These are phyloP conservation scores for Chascanopsetta lugubris DNA, from an alignment of 2,113 vertebrate species.

Conservation along the genomic window DNA sequence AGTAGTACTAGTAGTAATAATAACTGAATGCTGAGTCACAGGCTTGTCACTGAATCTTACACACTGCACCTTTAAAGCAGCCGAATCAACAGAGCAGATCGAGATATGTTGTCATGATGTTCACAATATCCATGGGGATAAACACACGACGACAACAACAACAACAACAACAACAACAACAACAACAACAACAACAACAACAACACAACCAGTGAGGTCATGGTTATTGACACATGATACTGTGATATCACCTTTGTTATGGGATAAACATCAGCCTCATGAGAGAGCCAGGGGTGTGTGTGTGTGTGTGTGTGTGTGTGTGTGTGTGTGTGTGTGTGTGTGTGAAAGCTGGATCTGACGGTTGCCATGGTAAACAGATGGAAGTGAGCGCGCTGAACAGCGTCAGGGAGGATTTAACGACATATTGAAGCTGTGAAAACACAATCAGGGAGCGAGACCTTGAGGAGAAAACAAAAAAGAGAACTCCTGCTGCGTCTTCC, in stretches of 20 bases:
- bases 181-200: accelerated
- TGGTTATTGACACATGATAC: slow-evolving; percentile 19
- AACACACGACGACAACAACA: background rate
- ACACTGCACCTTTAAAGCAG: too few species aligned
- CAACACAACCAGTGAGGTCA: background rate
- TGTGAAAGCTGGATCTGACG: background rate
- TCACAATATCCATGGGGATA: too few species aligned
- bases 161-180: background rate
- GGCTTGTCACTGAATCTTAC: too few species aligned
- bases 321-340: background rate
- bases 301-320: background rate
- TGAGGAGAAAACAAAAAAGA: slow-evolving; percentile 2
- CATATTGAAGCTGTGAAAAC: slow-evolving; percentile 26
- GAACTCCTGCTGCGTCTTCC: slow-evolving; percentile 30
- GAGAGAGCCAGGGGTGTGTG: background rate
- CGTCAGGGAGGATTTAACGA: background rate
- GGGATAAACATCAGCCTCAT: slow-evolving; percentile 27
- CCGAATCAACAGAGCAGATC: too few species aligned
- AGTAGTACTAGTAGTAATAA: too few species aligned
- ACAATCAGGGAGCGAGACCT: slow-evolving; percentile 16
- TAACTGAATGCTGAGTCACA: too few species aligned
- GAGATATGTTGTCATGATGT: too few species aligned
- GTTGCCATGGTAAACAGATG: slow-evolving; percentile 53
- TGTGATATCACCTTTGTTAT: background rate
- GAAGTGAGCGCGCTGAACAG: slow-evolving; percentile 7